Base-by-base conservation (phyloP, 2,888 invertebrate genomes). In the Pemphredon lugubris region DNA sequence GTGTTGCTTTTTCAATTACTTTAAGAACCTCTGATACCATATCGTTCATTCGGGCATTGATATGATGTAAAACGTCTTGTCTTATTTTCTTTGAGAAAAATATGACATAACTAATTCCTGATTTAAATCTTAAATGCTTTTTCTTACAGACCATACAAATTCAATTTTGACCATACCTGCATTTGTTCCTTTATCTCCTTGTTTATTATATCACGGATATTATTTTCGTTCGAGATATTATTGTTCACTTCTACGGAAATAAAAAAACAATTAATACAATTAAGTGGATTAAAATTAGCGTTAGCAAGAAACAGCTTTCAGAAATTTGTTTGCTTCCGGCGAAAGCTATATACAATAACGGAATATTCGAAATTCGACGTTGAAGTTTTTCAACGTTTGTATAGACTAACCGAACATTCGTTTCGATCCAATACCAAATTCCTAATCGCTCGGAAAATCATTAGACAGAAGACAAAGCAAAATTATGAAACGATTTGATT, bases 21-120 rank as follows among this genome's bases (percentile, higher is more conserved):
- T 74, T 23, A 26, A 61, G 26, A 63, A 81, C 42, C 16, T 86
- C 83, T 20, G 79, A 69, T 54, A 84, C 72, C 78, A 85, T 78
- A 6, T 75, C 72, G 13, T 82, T 77, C 37, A 86, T 73, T 51
- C 72, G 75, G 7, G 73, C 54, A 16, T 63, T 75, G 0, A 86
- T 54, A 30, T 79, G 69, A 7, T 79, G 77, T 23, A 82, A 45
- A 23, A 81, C 59, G 11, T 83, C 79, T 23, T 79, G 60, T 20
- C 64, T 74, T 26, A 86, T 75, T 74, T 77, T 79, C 86, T 86
- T 45, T 0, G 5, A 42, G 39, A 5, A 45, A 54, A 50, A 39
- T 16, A 39, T 9, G 7, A 30, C 30, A 30, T 9, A 2, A 30
- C 6, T 2, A 1, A 6, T 0, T 30, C 9, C 30, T n/a, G n/a